Conservation (phyloP, 2,113 vertebrate genomes). For the Tor tambroides region DNA sequence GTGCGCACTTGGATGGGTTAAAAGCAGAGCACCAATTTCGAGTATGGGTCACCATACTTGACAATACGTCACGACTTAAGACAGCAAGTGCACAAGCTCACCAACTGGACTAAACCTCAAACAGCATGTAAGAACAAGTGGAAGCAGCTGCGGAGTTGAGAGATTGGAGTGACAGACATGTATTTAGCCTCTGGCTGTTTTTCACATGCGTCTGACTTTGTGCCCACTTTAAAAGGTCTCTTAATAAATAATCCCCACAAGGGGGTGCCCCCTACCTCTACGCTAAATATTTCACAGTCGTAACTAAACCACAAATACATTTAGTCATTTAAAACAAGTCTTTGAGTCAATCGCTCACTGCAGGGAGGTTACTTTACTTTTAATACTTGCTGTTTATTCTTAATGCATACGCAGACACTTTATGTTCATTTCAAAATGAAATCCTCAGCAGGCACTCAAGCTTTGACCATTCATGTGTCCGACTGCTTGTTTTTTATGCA, state of each 20-base stretch:
- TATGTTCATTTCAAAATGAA: neutral
- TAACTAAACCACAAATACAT: conserved; percentile 32
- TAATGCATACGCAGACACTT: neutral
- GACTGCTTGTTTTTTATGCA: neutral
- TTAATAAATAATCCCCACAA: conserved; percentile 37
- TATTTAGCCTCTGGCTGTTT: conserved; percentile 39
- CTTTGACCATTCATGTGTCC: neutral
- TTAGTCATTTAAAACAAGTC: conserved; percentile 21
- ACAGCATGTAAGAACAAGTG: conserved; percentile 16
- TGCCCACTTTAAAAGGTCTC: conserved; percentile 15
- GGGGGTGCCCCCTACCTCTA: conserved; percentile 12
- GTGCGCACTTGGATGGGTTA: too few species aligned
- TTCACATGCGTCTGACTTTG: neutral
- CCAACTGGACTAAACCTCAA: conserved; percentile 14
- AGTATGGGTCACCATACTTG: too few species aligned
- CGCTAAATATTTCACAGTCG: conserved; percentile 4
- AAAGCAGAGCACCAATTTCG: too few species aligned
- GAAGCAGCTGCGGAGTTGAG: conserved; percentile 18
- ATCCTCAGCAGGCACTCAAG: neutral
- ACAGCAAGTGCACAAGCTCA: neutral
- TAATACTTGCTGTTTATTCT: neutral
- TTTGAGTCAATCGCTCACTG: neutral
- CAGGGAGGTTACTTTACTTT: conserved; percentile 6
- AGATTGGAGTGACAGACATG: conserved; percentile 39
- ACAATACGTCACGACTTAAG: too few species aligned